Percentiles rank a stretch among this genome's conserved stretches.
These are phyloP conservation scores for Pyrrhia umbra DNA, from an alignment of 2,888 invertebrate genomes.

Conservation along the genomic window DNA sequence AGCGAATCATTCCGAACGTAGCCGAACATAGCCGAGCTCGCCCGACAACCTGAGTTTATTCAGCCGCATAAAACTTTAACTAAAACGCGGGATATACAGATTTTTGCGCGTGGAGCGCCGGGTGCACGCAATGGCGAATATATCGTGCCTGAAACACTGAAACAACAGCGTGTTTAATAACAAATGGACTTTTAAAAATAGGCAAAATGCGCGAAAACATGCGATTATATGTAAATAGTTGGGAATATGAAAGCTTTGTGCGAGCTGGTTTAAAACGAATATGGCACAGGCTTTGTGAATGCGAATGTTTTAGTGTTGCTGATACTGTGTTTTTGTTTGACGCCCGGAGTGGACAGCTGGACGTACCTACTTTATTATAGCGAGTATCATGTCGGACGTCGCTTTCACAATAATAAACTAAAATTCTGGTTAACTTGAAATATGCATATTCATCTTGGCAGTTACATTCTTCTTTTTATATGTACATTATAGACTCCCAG, in stretches of 20 bases:
- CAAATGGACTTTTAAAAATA: slow-evolving; percentile 64
- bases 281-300: slow-evolving; percentile 45
- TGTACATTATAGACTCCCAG: not conserved
- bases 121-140: slow-evolving; percentile 57
- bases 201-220: slow-evolving; percentile 49
- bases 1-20: slow-evolving; percentile 44
- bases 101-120: slow-evolving; percentile 56
- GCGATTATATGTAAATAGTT: slow-evolving; percentile 61
- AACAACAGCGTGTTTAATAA: slow-evolving; percentile 53
- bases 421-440: slow-evolving; percentile 19
- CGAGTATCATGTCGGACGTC: slow-evolving; percentile 22
- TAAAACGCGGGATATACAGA: slow-evolving; percentile 43
- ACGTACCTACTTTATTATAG: slow-evolving; percentile 17
- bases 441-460: not conserved
- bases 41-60: slow-evolving; percentile 49
- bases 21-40: slow-evolving; percentile 35
- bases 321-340: slow-evolving; percentile 47
- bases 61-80: slow-evolving; percentile 59
- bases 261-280: slow-evolving; percentile 28
- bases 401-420: slow-evolving; percentile 37
- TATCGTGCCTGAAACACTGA: slow-evolving; percentile 44
- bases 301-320: slow-evolving; percentile 46
- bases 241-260: slow-evolving; percentile 54
- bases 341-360: slow-evolving; percentile 10
- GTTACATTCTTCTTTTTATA: not conserved